Evolutionary conservation across 2,113 vertebrate species (phyloP).

Genomic region (Rhea americana): DNA sequence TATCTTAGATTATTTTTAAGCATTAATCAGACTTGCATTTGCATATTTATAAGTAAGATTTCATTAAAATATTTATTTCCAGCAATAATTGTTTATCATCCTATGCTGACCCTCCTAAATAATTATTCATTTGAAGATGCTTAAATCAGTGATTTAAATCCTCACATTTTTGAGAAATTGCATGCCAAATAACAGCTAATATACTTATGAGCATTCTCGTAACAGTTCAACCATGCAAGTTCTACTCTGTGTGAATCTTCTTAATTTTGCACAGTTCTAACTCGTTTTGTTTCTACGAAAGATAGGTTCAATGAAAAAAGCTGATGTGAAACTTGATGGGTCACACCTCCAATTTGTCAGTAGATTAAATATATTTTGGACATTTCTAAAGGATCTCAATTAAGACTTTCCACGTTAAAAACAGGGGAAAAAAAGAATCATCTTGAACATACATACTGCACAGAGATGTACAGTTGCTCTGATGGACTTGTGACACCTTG

Average conservation of each 20-base stretch:
- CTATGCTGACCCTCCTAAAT: neutral
- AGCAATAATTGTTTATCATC: neutral
- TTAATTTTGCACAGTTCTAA: neutral
- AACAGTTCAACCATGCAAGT: neutral
- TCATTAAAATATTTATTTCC: neutral
- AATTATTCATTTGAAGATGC: neutral
- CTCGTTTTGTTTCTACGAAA: neutral
- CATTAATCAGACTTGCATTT: neutral
- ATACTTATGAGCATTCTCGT: neutral
- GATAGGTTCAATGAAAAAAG: neutral
- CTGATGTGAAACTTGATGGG: neutral
- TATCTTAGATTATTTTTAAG: neutral
- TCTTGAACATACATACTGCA: neutral
- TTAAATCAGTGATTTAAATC: neutral
- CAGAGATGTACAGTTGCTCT: neutral
- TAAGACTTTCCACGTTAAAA: neutral
- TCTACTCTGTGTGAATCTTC: neutral
- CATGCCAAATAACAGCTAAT: neutral
- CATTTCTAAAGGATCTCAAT: neutral
- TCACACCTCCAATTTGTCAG: neutral
- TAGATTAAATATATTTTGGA: neutral
- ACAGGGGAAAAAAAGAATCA: neutral
- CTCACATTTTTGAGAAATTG: neutral
- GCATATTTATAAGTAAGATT: neutral
- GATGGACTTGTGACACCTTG: neutral